Evolutionary conservation across 2,797 vertebrate species (phyloP).

Genomic region (Tapera naevia): DNA sequence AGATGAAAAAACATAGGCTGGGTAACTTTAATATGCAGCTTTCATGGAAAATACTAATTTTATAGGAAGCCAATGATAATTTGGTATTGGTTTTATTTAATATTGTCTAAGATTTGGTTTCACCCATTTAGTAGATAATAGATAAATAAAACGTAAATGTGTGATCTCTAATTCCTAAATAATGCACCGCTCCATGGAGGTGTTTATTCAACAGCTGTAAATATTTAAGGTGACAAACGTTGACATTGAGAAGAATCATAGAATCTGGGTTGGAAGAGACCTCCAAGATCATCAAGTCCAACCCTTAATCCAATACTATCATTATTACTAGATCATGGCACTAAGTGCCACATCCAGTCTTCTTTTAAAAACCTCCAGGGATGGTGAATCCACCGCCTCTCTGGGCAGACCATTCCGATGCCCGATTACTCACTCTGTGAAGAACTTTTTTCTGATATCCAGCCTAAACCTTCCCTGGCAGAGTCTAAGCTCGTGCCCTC

Average conservation of each 20-base stretch:
- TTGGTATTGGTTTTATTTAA: neutral
- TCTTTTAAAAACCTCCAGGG: too few species aligned
- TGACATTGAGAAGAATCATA: neutral
- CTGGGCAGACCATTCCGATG: too few species aligned
- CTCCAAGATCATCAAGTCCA: too few species aligned
- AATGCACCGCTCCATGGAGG: neutral
- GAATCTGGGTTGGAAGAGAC: too few species aligned
- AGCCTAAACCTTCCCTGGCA: too few species aligned
- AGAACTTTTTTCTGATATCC: too few species aligned
- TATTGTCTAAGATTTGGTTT: neutral
- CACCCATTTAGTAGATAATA: neutral
- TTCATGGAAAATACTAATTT: neutral
- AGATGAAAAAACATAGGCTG: neutral
- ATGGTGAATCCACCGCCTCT: too few species aligned
- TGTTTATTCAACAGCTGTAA: neutral
- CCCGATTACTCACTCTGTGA: too few species aligned
- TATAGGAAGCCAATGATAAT: neutral
- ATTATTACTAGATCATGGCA: too few species aligned
- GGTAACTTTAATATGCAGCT: neutral
- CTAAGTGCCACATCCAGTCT: too few species aligned
- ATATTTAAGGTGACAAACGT: neutral
- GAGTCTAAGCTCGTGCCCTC: too few species aligned
- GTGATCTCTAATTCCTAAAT: neutral
- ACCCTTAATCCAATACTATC: too few species aligned
- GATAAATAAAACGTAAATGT: neutral